A percentile compares a stretch with the other conserved stretches of the same genome.
phyloP scores from a whole-genome alignment of 2,113 vertebrate genomes.

The Neolamprologus hecqui region DNA sequence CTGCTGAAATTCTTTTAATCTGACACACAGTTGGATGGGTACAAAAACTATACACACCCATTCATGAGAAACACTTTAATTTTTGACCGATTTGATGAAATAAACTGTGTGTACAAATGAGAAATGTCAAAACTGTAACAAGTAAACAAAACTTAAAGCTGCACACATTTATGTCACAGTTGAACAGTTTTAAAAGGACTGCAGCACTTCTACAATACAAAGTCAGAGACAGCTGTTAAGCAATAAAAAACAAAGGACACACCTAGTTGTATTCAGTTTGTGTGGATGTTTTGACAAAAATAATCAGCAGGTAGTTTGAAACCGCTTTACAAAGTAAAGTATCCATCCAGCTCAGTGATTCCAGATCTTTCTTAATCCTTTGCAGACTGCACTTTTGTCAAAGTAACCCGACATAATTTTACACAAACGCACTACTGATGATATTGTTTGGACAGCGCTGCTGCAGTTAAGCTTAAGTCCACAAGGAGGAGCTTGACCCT shows the following conservation, averaged over 20 bases:
- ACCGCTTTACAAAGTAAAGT: background rate
- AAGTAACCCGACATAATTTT: background rate
- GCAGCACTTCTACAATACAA: background rate
- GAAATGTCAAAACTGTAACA: background rate
- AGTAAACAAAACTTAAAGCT: background rate
- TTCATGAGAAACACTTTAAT: background rate
- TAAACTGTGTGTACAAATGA: background rate
- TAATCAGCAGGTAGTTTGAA: background rate
- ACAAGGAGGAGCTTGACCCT: slow-evolving; percentile 19
- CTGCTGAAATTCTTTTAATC: background rate
- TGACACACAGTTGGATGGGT: background rate
- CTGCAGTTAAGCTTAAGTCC: slow-evolving; percentile 14
- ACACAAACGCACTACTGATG: background rate
- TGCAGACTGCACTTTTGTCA: background rate
- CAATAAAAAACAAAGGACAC: background rate
- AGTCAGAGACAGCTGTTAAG: background rate
- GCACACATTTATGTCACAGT: background rate
- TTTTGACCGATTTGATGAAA: background rate
- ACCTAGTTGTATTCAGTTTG: background rate
- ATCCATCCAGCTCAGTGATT: background rate
- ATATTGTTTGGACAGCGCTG: background rate
- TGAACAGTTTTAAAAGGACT: background rate
- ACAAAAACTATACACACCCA: background rate
- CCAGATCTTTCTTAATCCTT: background rate
- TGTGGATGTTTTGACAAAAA: background rate